Percentiles rank a stretch among this genome's conserved stretches.
Evolutionary conservation across 2,888 invertebrate genomes (phyloP).

Genomic region (Aphidius colemani): DNA sequence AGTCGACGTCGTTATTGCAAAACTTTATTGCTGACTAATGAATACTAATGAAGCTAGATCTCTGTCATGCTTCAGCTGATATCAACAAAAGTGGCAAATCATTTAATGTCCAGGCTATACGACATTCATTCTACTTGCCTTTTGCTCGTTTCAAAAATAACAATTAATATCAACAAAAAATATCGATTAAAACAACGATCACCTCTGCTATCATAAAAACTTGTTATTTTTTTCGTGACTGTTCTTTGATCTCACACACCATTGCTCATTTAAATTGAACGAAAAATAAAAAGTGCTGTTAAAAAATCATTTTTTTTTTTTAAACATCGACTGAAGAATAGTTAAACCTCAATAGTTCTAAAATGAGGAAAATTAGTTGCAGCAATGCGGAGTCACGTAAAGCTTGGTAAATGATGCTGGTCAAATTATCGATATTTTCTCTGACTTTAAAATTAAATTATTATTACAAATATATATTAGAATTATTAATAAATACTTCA

Average conservation of each 20-base stretch:
- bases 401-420: conserved; percentile 35
- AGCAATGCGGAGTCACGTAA: conserved; percentile 41
- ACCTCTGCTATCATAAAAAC: too few species aligned
- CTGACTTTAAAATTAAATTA: too few species aligned
- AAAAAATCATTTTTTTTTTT: conserved; percentile 6
- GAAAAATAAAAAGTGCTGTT: too few species aligned
- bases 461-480: too few species aligned
- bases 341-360: conserved; percentile 7
- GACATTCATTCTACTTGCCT: too few species aligned
- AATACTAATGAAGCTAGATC: conserved; percentile 18
- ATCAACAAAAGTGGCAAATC: conserved; percentile 14
- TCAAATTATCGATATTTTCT: conserved; percentile 27
- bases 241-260: too few species aligned
- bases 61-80: conserved; percentile 5
- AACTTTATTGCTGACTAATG: conserved; percentile 22
- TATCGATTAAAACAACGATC: too few species aligned
- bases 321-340: background rate
- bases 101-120: conserved; percentile 1
- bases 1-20: conserved; percentile 17
- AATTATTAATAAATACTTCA: too few species aligned
- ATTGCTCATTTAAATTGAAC: too few species aligned
- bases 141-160: too few species aligned
- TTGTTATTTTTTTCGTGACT: too few species aligned
- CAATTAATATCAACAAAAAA: too few species aligned
- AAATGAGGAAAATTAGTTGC: conserved; percentile 47